Conservation (phyloP, 2,113 vertebrate genomes). For the Zootoca vivipara region DNA sequence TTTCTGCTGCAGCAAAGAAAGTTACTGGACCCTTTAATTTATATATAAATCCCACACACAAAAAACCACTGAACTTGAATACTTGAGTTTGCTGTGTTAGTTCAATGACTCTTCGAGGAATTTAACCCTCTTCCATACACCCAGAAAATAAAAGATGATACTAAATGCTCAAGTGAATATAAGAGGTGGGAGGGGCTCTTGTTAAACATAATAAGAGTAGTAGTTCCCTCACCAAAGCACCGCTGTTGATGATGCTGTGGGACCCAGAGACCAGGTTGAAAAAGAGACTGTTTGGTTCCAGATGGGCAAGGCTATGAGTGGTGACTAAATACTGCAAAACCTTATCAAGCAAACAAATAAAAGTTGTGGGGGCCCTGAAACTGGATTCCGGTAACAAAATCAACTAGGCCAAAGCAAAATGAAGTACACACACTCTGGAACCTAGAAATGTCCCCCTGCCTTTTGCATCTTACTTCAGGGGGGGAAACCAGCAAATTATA, state of each 20-base stretch:
- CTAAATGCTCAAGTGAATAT: slow-evolving; percentile 34
- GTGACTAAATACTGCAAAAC: background rate
- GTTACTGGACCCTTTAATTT: background rate
- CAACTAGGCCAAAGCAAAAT: no score
- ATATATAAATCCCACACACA: no score
- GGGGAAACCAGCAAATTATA: background rate
- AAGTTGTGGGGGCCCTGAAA: no score
- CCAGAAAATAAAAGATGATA: slow-evolving; percentile 25
- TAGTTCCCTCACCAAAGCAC: background rate
- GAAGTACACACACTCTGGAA: no score
- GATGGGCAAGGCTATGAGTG: background rate
- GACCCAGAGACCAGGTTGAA: slow-evolving; percentile 23
- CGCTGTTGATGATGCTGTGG: no score
- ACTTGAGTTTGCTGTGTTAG: no score
- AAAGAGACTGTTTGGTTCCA: slow-evolving; percentile 18
- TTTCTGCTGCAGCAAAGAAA: background rate
- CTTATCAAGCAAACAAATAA: background rate
- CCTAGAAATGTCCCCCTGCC: no score
- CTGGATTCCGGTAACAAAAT: no score
- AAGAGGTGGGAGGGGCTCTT: background rate
- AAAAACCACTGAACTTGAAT: background rate
- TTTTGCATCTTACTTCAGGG: no score
- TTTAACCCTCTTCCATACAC: slow-evolving; percentile 33
- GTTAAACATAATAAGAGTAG: no score
- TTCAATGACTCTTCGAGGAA: background rate